Base-by-base conservation (phyloP, 2,797 vertebrate species). In the Sebastes variabilis region DNA sequence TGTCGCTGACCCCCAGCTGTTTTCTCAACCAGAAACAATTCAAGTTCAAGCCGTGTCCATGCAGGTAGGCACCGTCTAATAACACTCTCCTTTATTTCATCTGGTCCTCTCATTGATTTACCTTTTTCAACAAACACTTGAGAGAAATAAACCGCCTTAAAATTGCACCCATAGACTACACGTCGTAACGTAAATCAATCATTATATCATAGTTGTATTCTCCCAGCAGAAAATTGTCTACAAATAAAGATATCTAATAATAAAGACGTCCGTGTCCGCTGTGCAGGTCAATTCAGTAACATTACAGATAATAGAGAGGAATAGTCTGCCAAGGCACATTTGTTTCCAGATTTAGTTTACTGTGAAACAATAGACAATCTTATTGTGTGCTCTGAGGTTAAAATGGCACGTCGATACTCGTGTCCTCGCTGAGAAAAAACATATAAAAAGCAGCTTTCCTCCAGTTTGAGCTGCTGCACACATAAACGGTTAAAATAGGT, bases 1-100 rank as follows among this genome's bases (percentile, higher is more conserved):
- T 11, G 89, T 83, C 1, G 64, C 87, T 1, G 94, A 94, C 74
- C 89, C 91, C 2, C 89, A 94, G 86, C 86, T 94, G 9, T 86
- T 86, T 20, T 94, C 94, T 32, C 77, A 85, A 12, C 52, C 87
- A 0, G 25, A 83, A 58, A 81, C 73, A 0, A n/a, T 94, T 54
- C 85, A 72, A 3, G 89, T 94, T 24, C 93, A 87, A 12, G 91
- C 81, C 0, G 84, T 94, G 5, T 94, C 94, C 1, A 68, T 89
- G 87, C 91, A 94, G 94, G 94, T 94, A 79, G 92, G 93, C 93
- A 80, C 29, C 0, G 25, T 32, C 27, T 1, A 4, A 68, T 13
- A 20, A 65, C 36, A 54, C 1, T 54, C 9, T 25, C 8, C 20
- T 27, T 25, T 42, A 55, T 11, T 64, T 25, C 20, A 9, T 55